These are phyloP conservation scores for Mus spretus DNA, from an alignment of 2,797 vertebrate species.

Conservation along the genomic window DNA sequence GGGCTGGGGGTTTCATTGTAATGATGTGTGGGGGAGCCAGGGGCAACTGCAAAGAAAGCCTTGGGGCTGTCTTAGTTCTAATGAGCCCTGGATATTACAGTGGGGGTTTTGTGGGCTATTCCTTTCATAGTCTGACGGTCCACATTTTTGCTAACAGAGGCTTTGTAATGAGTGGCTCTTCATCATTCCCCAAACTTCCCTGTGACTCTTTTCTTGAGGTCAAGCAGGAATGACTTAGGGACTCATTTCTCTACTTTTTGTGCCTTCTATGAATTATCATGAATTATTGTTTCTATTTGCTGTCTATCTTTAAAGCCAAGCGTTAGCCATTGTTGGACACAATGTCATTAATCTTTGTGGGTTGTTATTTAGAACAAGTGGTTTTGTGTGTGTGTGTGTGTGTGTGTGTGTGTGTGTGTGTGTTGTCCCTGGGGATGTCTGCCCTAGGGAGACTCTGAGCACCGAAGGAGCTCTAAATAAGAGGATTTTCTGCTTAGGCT, in stretches of 20 bases:
- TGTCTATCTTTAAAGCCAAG: constrained; percentile 41
- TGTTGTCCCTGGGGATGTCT: background rate
- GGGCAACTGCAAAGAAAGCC: background rate
- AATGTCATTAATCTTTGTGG: background rate
- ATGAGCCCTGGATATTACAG: background rate
- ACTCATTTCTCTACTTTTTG: background rate
- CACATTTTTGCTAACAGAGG: constrained; percentile 10
- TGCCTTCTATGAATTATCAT: background rate
- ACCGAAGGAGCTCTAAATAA: background rate
- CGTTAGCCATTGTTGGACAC: constrained; percentile 31
- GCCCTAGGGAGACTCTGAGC: background rate
- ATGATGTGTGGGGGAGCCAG: background rate
- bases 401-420: background rate
- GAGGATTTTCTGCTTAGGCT: background rate
- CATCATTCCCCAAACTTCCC: constrained; percentile 23
- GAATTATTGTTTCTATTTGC: background rate
- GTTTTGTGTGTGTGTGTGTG: background rate
- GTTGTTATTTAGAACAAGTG: background rate
- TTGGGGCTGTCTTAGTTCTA: background rate
- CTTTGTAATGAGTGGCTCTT: constrained; percentile 23
- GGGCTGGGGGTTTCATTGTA: constrained; percentile 39
- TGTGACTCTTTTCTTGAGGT: constrained; percentile 41
- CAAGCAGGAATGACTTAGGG: constrained; percentile 22
- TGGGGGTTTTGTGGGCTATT: background rate
- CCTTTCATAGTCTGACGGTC: background rate